These are phyloP conservation scores for Cephus spinipes DNA, from an alignment of 2,888 invertebrate genomes.

Conservation along the genomic window DNA sequence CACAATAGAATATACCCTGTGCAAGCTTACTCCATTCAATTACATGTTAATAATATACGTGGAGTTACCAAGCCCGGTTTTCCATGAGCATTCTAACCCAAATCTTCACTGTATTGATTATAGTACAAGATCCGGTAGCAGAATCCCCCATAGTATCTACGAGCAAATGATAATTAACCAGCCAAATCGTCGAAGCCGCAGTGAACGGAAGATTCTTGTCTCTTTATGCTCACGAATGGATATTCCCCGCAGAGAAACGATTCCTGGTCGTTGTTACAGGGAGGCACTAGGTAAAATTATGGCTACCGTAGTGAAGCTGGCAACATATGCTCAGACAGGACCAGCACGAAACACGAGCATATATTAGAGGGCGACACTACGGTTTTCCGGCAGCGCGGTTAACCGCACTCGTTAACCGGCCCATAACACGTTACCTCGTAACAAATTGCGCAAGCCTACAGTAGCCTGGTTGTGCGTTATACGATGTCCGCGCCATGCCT, in stretches of 20 bases:
- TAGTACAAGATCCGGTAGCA: neutral
- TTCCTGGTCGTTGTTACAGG: neutral
- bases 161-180: neutral
- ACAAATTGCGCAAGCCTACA: conserved; percentile 38
- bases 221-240: neutral
- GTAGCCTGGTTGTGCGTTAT: neutral
- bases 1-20: conserved; percentile 53
- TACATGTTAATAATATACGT: conserved; percentile 65
- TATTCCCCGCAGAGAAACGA: neutral
- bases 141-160: neutral
- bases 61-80: conserved; percentile 37
- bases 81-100: neutral
- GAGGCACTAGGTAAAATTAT: neutral
- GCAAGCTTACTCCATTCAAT: conserved; percentile 61
- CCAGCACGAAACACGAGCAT: conserved; percentile 45
- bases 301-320: conserved; percentile 47
- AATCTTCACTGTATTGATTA: neutral
- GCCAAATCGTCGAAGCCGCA: neutral
- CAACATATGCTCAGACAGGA: conserved; percentile 65
- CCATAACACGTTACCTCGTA: conserved; percentile 59
- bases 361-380: conserved; percentile 62
- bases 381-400: conserved; percentile 63
- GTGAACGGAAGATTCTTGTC: neutral
- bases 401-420: conserved; percentile 66
- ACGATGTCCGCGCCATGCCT: neutral